These are phyloP conservation scores for Hecatera dysodea DNA, from an alignment of 2,888 invertebrate species.

Conservation along the genomic window DNA sequence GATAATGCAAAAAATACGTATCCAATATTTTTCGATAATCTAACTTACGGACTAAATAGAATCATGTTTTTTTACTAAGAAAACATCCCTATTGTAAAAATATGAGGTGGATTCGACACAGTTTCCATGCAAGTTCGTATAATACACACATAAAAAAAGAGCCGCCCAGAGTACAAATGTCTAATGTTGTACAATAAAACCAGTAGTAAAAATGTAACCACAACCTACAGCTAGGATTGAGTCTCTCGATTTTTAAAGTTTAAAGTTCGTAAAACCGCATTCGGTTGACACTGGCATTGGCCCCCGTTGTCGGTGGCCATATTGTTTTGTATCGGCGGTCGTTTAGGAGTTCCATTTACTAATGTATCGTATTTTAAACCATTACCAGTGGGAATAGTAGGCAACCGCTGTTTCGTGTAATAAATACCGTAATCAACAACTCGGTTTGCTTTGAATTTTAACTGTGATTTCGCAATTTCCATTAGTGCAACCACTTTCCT, in stretches of 20 bases:
- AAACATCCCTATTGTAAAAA: not conserved
- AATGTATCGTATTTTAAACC: constrained; percentile 42
- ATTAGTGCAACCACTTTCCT: constrained; percentile 20
- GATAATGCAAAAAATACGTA: no score
- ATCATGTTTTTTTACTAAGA: no score
- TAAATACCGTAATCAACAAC: constrained; percentile 18
- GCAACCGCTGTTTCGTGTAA: constrained; percentile 20
- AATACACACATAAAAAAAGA: not conserved
- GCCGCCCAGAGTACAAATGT: not conserved
- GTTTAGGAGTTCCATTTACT: constrained; percentile 32
- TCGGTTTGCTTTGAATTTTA: constrained; percentile 9
- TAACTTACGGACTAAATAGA: no score
- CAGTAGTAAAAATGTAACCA: not conserved
- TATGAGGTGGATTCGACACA: not conserved
- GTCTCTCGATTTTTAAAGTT: constrained; percentile 10
- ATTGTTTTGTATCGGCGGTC: constrained; percentile 28
- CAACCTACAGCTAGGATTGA: not conserved
- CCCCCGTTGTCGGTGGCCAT: constrained; percentile 4
- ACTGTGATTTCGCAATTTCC: constrained; percentile 2
- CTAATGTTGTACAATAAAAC: not conserved
- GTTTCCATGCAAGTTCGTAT: not conserved
- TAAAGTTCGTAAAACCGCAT: constrained; percentile 20
- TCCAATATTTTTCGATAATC: no score
- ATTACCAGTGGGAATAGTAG: constrained; percentile 25
- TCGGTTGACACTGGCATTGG: not conserved